These are phyloP conservation scores for Tyto alba DNA, from an alignment of 2,113 vertebrate species.

Conservation along the genomic window DNA sequence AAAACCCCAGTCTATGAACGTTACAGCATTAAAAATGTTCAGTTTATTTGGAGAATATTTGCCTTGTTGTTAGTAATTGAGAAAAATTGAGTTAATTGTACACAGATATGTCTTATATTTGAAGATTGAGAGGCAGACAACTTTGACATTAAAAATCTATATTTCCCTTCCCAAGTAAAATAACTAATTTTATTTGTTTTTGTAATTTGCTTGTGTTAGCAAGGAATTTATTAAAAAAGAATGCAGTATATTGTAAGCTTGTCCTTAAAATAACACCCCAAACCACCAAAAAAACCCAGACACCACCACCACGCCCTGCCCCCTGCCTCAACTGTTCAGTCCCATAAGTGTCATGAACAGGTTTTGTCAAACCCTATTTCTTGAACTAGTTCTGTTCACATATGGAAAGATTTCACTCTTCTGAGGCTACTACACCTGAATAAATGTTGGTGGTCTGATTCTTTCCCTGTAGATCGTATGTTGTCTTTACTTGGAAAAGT, in stretches of 20 bases:
- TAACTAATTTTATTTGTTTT: neutral
- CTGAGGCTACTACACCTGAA: neutral
- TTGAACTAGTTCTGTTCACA: neutral
- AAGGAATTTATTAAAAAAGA: neutral
- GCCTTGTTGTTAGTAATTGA: neutral
- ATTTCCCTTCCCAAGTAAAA: neutral
- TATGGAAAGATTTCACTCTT: neutral
- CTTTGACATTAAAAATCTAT: neutral
- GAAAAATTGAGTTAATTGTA: neutral
- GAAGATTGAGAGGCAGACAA: neutral
- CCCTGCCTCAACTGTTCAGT: neutral
- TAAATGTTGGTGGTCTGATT: neutral
- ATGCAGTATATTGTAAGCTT: neutral
- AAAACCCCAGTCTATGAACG: neutral
- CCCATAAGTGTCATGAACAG: neutral
- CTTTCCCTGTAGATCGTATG: neutral
- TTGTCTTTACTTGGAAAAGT: neutral
- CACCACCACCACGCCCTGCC: accelerated
- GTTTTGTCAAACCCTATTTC: neutral
- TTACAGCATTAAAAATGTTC: neutral
- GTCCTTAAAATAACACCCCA: neutral
- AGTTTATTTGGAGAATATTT: neutral
- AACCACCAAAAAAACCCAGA: neutral
- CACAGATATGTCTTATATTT: neutral
- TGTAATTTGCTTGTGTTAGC: neutral